Evolutionary conservation across 1,140 invertebrate genomes (phyloP).

Genomic region (Heliconius hewitsoni): DNA sequence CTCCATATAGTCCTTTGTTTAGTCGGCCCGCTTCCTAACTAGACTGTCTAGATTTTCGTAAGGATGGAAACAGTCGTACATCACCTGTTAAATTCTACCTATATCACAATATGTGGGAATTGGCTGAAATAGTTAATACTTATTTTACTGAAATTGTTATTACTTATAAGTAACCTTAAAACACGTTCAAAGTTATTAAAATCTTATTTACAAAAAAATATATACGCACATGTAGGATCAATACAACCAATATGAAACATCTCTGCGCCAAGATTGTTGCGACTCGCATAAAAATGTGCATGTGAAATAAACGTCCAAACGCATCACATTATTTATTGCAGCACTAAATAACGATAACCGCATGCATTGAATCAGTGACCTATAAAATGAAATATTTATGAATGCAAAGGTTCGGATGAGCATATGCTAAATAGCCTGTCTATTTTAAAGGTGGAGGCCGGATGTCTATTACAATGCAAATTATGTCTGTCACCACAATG

Average conservation of each 20-base stretch:
- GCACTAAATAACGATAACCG: slow-evolving; percentile 11
- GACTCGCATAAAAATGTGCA: neutral
- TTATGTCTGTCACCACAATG: slow-evolving; percentile 56
- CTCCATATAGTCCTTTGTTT: too few species aligned
- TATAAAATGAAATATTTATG: slow-evolving; percentile 15
- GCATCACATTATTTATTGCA: slow-evolving; percentile 14
- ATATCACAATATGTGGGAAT: too few species aligned
- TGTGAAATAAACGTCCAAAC: neutral
- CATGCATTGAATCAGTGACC: slow-evolving; percentile 9
- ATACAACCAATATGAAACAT: neutral
- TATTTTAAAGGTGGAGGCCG: slow-evolving; percentile 37
- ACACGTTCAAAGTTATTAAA: too few species aligned
- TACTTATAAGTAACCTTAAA: too few species aligned
- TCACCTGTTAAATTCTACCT: too few species aligned
- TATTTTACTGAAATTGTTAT: too few species aligned
- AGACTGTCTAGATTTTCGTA: too few species aligned
- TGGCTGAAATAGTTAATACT: too few species aligned
- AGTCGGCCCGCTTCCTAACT: too few species aligned
- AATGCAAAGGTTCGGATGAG: slow-evolving; percentile 19
- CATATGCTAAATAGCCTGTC: slow-evolving; percentile 28
- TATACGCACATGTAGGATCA: neutral
- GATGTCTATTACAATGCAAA: slow-evolving; percentile 75
- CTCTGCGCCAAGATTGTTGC: neutral
- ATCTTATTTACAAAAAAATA: too few species aligned
- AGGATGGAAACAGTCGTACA: too few species aligned